Percentiles rank a stretch among this genome's conserved stretches.
Conservation (phyloP, 2,888 invertebrate genomes). For the Himalopsyche kuldschensis region DNA sequence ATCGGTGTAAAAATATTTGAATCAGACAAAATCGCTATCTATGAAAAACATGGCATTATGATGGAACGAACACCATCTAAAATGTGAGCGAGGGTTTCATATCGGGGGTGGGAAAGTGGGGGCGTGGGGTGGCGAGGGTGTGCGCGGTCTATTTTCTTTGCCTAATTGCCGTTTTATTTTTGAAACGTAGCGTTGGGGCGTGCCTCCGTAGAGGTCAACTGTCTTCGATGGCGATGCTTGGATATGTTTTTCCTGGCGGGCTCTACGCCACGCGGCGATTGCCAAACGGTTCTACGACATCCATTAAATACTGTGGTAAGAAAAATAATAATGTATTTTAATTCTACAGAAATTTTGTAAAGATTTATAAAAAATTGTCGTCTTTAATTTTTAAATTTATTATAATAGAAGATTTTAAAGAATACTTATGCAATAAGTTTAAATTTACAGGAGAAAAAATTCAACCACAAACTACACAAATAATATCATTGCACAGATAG, state of each 20-base stretch:
- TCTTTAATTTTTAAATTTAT: too few species aligned
- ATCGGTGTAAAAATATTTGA: background rate
- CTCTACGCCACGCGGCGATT: background rate
- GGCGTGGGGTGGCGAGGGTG: background rate
- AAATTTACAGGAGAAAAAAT: too few species aligned
- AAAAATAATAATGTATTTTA: too few species aligned
- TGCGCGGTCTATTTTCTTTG: conserved; percentile 24
- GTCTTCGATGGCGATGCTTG: conserved; percentile 17
- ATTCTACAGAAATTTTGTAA: too few species aligned
- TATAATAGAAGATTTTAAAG: too few species aligned
- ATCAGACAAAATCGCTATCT: background rate
- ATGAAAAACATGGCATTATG: background rate
- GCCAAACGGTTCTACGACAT: background rate
- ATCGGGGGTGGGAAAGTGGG: background rate
- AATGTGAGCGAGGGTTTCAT: background rate
- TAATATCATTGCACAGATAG: too few species aligned
- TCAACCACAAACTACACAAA: too few species aligned
- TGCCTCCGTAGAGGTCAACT: conserved; percentile 36
- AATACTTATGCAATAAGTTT: too few species aligned
- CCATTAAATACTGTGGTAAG: too few species aligned
- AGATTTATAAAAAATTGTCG: too few species aligned
- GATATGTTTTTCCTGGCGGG: background rate
- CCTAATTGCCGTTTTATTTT: conserved; percentile 38
- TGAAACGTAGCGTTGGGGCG: conserved; percentile 23
- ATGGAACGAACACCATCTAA: background rate